A percentile compares a stretch with the other conserved stretches of the same genome.
phyloP scores from a whole-genome alignment of 2,113 vertebrate species.

The Prionailurus bengalensis region DNA sequence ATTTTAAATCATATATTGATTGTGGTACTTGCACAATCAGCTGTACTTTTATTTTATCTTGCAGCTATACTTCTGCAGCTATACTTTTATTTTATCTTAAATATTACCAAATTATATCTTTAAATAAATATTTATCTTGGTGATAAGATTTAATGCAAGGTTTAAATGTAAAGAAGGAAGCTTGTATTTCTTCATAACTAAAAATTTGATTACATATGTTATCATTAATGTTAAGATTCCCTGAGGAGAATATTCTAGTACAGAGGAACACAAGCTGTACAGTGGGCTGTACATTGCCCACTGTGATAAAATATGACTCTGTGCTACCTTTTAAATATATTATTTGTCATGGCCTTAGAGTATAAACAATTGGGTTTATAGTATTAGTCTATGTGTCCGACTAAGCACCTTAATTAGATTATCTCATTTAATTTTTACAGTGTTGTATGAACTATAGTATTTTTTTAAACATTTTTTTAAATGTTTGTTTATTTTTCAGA shows the following conservation, averaged over 20 bases:
- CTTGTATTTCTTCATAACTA: not conserved
- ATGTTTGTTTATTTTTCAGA: too few species aligned
- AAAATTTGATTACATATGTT: not conserved
- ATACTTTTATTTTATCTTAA: not conserved
- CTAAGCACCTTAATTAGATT: not conserved
- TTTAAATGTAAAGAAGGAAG: not conserved
- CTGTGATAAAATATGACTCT: not conserved
- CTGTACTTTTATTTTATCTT: not conserved
- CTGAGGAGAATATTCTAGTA: not conserved
- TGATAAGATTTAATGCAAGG: not conserved
- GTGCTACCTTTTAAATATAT: not conserved
- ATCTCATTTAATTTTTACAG: not conserved
- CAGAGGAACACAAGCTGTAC: not conserved
- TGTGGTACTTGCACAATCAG: not conserved
- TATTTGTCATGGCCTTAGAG: not conserved
- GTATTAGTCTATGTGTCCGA: not conserved
- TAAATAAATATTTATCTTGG: not conserved
- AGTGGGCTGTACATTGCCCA: not conserved
- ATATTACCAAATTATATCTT: slow-evolving; percentile 9
- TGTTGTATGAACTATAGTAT: not conserved
- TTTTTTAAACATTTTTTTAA: not conserved
- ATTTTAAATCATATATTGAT: not conserved
- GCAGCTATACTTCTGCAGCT: not conserved
- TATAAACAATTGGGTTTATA: not conserved
- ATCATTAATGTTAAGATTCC: slow-evolving; percentile 4